Conservation (phyloP, 2,113 vertebrate species). For the Pseudopipra pipra region DNA sequence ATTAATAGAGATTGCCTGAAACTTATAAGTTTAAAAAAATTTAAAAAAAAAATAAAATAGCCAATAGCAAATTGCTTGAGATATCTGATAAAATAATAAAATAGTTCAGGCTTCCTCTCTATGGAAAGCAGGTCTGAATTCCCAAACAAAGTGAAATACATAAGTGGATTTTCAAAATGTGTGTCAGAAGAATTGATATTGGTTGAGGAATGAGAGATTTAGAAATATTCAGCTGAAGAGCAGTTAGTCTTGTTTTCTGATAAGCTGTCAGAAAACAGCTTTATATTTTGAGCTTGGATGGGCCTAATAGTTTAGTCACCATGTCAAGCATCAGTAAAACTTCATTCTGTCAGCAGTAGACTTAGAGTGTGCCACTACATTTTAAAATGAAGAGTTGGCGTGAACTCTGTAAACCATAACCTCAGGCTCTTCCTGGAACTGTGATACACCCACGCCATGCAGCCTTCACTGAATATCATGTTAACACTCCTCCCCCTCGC, state of each 20-base stretch:
- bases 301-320: constrained; percentile 63
- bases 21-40: not conserved
- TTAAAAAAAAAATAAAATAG: not conserved
- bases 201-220: constrained; percentile 17
- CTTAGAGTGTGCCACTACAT: constrained; percentile 42
- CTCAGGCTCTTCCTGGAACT: constrained; percentile 69
- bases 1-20: not conserved
- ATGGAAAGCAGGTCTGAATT: not conserved
- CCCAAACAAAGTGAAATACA: not conserved
- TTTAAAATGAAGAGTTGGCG: constrained; percentile 59
- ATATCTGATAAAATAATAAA: not conserved
- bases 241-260: constrained; percentile 63
- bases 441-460: constrained; percentile 63
- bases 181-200: constrained; percentile 20
- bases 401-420: constrained; percentile 67
- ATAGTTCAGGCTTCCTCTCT: not conserved
- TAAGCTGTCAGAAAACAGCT: constrained; percentile 66
- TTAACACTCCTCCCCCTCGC: constrained; percentile 63
- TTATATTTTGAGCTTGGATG: constrained; percentile 62
- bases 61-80: not conserved
- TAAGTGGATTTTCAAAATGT: constrained; percentile 24
- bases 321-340: constrained; percentile 62
- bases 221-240: constrained; percentile 50
- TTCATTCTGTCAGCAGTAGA: constrained; percentile 63
- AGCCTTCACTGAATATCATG: constrained; percentile 63